Evolutionary conservation across 1,140 invertebrate genomes (phyloP), one percentile per base, ranked within the genome.

Genomic region (Vollenhovia emeryi): DNA sequence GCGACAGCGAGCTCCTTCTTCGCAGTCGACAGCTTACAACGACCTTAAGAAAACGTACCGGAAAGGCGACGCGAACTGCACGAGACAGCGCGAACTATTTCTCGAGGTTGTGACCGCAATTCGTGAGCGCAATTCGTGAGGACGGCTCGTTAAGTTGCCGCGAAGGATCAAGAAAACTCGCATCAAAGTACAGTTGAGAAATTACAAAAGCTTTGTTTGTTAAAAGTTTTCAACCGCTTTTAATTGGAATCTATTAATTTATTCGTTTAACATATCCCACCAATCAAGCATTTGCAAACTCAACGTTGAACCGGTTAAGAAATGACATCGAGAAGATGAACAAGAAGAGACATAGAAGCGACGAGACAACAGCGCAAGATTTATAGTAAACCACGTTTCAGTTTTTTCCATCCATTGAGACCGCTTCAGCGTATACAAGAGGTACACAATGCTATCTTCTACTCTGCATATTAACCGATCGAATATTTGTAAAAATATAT

Each of bases 401-500:
- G 13, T 13, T 68, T 36, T 79, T 50, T 24, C 43, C 11, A 1
- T 11, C 5, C 7, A 3, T 40, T 11, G 55, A 2, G 5, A 18
- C n/a, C 43, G 33, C 27, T n/a, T 5, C 27, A 5, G 48, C 18
- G 15, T 66, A 4, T 18, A 13, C 0, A 27, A 2, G 9, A 48
- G 2, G 9, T 50, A 50, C 36, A 75, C 36, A 75, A 59, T 18
- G 36, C 33, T 1, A 50, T 50, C 15, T 66, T 15, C 33, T n/a
- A n/a, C 21, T 13, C 6, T 30, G 5, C 9, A 0, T 30, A 30
- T 36, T n/a, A 30, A 71, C 11, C 36, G 24, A 43, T 57, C 50
- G 33, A 71, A 57, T 18, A 55, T 80, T 69, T 71, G 71, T 66
- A 55, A 43, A 55, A 71, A 80, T 71, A 80, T 55, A 71, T 15